Evolutionary conservation across 2,113 vertebrate genomes (phyloP), one percentile per base, ranked within the genome.

Genomic region (Monarcha castaneiventris): DNA sequence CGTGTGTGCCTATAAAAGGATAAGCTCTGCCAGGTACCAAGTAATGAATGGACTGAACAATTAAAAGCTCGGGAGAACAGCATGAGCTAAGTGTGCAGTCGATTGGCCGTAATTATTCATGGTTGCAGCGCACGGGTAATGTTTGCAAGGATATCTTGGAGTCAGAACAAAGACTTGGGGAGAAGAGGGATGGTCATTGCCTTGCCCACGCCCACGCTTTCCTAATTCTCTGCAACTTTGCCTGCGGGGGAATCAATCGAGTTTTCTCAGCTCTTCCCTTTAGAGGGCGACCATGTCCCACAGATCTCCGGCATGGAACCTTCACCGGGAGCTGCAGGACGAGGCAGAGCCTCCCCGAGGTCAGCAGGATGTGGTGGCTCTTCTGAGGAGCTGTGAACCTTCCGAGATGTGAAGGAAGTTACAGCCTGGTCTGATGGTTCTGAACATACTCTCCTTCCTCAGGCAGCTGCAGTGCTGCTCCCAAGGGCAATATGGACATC

Each of bases 251-350:
- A 66, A 58, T 69, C 48, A 11, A 37, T 3, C 0, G 16, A 3
- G 33, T 52, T 75, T 76, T 69, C 54, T 63, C 63, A 18, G 32
- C 59, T 75, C 59, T 91, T 79, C 55, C 96, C 97, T 97, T 94
- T 93, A 96, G 97, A 89, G 93, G 95, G 97, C 93, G 77, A 18
- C 82, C 81, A 17, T 10, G 87, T 44, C 76, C 13, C 72, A 9
- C 84, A 20, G 52, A 94, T 94, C 54, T 61, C 8, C 8, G 1
- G 29, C 6, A 1, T 0, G 37, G 30, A 8, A 2, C 1, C 39
- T 41, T 51, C 30, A 0, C 8, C 11, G 5, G 79, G 35, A 84
- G 85, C 64, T 64, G 92, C 90, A 78, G 85, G 51, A 29, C 54
- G 6, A 15, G 79, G 76, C 39, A n/a, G 56, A 88, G 69, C 64